Percentiles rank a stretch among this genome's conserved stretches.
phyloP scores from a whole-genome alignment of 2,797 vertebrate species.

The Tinamus major region DNA sequence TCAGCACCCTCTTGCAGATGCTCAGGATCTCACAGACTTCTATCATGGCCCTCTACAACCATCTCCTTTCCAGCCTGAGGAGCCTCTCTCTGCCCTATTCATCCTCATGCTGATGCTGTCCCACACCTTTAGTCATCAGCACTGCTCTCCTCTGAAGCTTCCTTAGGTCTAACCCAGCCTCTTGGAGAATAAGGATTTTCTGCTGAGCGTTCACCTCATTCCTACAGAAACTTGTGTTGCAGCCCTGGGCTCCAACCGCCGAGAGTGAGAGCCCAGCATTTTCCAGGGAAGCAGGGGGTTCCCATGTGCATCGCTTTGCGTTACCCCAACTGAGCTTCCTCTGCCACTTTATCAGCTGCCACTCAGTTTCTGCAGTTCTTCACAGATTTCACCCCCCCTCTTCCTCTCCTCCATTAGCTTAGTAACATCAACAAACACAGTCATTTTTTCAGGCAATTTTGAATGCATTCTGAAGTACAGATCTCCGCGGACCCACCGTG shows the following conservation, averaged over 20 bases:
- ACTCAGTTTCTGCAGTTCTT: background rate
- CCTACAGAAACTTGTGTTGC: background rate
- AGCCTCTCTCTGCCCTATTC: no score
- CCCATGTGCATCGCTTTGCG: fast-evolving
- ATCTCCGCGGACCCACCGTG: fast-evolving
- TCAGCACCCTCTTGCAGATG: background rate
- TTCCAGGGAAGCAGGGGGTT: background rate
- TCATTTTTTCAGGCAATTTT: background rate
- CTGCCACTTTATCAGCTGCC: fast-evolving
- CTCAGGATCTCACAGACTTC: background rate
- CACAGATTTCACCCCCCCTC: background rate
- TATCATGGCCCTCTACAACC: background rate
- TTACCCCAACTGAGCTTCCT: fast-evolving
- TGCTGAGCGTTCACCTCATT: background rate
- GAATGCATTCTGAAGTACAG: background rate
- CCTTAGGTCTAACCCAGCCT: background rate
- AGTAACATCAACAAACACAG: fast-evolving
- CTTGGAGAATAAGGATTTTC: background rate
- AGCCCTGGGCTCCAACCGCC: background rate
- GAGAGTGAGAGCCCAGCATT: fast-evolving
- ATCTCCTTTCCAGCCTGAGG: background rate
- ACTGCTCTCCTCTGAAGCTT: background rate
- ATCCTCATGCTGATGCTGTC: background rate
- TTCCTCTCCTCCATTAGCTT: background rate
- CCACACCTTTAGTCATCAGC: no score